These are phyloP conservation scores for Malurus splendens DNA, from an alignment of 2,797 vertebrate genomes.

Conservation along the genomic window DNA sequence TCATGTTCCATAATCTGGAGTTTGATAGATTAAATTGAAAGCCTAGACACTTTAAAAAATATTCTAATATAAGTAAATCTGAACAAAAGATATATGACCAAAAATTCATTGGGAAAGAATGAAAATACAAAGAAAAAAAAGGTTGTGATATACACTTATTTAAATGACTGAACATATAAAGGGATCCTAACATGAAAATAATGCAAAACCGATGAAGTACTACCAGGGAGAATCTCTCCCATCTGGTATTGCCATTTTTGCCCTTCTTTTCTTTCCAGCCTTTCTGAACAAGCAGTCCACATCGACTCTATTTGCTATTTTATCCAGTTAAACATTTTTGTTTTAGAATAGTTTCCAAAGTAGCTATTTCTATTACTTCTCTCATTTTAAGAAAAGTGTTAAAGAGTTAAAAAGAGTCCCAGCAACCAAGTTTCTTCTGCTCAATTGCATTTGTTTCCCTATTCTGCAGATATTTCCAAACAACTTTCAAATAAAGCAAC, in stretches of 20 bases:
- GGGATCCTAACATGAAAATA: not conserved
- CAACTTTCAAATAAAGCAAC: not conserved
- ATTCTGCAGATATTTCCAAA: not conserved
- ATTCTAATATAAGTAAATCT: not conserved
- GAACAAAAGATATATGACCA: not conserved
- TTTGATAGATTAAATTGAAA: not conserved
- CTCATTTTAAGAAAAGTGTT: not conserved
- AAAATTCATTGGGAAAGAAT: not conserved
- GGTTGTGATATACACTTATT: not conserved
- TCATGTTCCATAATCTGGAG: not conserved
- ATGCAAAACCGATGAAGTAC: not conserved
- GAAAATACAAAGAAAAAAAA: not conserved
- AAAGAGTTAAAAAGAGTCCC: not conserved
- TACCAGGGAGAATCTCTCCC: not conserved
- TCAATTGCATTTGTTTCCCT: not conserved
- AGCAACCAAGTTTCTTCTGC: not conserved
- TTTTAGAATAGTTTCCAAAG: not conserved
- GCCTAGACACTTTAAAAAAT: not conserved
- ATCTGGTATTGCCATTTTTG: not conserved
- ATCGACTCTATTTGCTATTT: not conserved
- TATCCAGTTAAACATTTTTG: not conserved
- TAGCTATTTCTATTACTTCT: not conserved
- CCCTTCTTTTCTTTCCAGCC: not conserved
- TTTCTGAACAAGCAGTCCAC: not conserved
- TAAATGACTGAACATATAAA: not conserved